Conservation (phyloP, 2,113 vertebrate genomes). For the Pseudorhombus dupliciocellatus region DNA sequence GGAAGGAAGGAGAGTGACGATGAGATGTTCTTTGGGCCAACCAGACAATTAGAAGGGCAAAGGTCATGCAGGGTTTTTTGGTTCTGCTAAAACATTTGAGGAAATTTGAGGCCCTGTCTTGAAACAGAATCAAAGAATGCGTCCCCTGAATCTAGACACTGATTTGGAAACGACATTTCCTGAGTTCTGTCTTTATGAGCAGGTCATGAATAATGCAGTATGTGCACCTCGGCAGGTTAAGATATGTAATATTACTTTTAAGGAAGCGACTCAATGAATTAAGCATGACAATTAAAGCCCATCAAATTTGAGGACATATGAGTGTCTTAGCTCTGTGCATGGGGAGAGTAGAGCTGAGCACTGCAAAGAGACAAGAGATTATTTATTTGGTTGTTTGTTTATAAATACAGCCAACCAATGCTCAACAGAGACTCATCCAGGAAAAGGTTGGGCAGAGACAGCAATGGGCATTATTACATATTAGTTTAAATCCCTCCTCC, state of each 20-base stretch:
- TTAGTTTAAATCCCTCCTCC: conserved; percentile 87
- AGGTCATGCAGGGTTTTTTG: not conserved
- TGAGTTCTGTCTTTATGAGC: too few species aligned
- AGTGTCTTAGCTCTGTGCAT: not conserved
- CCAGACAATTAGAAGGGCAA: not conserved
- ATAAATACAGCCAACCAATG: conserved; percentile 25
- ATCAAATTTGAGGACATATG: not conserved
- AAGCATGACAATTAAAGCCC: not conserved
- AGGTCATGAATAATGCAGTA: too few species aligned
- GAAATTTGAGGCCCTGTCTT: not conserved
- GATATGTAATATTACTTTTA: not conserved
- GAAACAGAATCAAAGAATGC: too few species aligned
- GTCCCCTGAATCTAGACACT: too few species aligned
- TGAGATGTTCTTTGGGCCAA: not conserved
- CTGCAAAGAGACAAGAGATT: conserved; percentile 29
- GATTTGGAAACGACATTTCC: too few species aligned
- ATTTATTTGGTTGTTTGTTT: conserved; percentile 46
- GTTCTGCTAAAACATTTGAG: too few species aligned
- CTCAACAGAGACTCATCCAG: conserved; percentile 71
- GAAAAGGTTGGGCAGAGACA: conserved; percentile 86
- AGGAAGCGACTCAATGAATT: not conserved
- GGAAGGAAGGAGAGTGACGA: not conserved
- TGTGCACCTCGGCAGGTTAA: not conserved
- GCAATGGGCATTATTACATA: conserved; percentile 88
- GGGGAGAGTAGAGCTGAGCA: not conserved